These are phyloP conservation scores for Scrobipalpa costella DNA, from an alignment of 2,888 invertebrate genomes.

Conservation along the genomic window DNA sequence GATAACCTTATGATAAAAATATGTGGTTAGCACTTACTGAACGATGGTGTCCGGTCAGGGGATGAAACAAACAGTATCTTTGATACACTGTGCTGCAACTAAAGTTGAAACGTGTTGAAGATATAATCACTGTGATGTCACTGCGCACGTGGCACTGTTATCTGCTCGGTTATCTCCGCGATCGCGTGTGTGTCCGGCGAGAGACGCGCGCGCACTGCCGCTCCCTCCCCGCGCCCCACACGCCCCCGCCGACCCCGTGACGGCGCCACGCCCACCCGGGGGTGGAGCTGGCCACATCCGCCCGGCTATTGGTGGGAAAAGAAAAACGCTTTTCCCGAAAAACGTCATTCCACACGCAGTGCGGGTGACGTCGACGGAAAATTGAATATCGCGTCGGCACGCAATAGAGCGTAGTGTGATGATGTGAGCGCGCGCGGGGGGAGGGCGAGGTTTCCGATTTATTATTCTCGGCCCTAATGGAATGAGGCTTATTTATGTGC, in stretches of 20 bases:
- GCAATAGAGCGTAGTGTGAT: not conserved
- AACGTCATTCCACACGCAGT: not conserved
- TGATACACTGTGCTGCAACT: not conserved
- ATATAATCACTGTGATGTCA: not conserved
- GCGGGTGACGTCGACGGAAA: not conserved
- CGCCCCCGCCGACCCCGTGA: not conserved
- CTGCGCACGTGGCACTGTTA: conserved; percentile 24
- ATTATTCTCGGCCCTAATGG: conserved; percentile 13
- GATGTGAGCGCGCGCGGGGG: not conserved
- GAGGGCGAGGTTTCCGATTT: conserved; percentile 3
- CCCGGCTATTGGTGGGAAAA: not conserved
- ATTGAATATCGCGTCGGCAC: not conserved
- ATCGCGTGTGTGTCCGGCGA: conserved; percentile 47
- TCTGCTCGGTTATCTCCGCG: conserved; percentile 9
- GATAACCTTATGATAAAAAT: not conserved
- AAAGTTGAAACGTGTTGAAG: not conserved
- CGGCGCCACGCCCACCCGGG: not conserved
- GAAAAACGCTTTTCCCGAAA: conserved; percentile 17
- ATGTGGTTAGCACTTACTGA: not conserved
- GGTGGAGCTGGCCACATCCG: not conserved
- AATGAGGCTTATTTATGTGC: conserved; percentile 21
- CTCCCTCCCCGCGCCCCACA: conserved; percentile 1
- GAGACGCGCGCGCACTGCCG: conserved; percentile 56
- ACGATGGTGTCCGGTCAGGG: not conserved
- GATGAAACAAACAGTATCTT: conserved; percentile 9